phyloP scores from a whole-genome alignment of 2,888 invertebrate genomes.

The Ophion ventricosus region DNA sequence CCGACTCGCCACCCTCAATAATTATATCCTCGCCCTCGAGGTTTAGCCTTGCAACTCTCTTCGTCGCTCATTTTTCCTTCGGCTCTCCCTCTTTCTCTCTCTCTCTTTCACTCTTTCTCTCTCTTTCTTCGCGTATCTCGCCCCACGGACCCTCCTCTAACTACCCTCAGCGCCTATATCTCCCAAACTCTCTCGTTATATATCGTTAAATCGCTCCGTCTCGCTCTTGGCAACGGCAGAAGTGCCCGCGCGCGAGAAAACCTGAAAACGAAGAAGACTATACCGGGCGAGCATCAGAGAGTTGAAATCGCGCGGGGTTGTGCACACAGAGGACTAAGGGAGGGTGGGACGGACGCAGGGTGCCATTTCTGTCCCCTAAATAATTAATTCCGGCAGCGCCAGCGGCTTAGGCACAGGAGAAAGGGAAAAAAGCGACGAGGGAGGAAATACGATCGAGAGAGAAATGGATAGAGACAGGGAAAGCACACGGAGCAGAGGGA shows the following conservation, averaged over 20 bases:
- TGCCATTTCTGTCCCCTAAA: conserved; percentile 83
- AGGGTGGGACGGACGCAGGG: conserved; percentile 74
- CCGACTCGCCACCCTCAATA: conserved; percentile 79
- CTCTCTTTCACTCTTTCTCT: conserved; percentile 27
- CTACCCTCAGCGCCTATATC: conserved; percentile 41
- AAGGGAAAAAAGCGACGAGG: conserved; percentile 66
- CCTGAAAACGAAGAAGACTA: conserved; percentile 49
- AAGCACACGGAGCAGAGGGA: conserved; percentile 41
- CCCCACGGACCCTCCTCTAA: conserved; percentile 32
- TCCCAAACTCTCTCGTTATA: conserved; percentile 38
- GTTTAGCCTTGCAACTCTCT: conserved; percentile 64
- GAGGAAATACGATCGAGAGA: conserved; percentile 23
- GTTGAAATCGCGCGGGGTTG: conserved; percentile 48
- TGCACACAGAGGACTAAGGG: conserved; percentile 52
- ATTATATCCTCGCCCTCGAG: conserved; percentile 83
- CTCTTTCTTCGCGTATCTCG: conserved; percentile 34
- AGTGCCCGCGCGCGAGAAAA: conserved; percentile 43
- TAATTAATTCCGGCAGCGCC: conserved; percentile 83
- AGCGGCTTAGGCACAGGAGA: conserved; percentile 79
- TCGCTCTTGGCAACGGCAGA: conserved; percentile 67
- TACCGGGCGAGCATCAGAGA: conserved; percentile 58
- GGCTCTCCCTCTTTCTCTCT: conserved; percentile 30
- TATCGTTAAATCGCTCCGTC: conserved; percentile 60
- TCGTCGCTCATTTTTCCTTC: conserved; percentile 16
- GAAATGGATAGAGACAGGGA: conserved; percentile 42